phyloP scores from a whole-genome alignment of 2,888 invertebrate genomes.

The Spatulosminthurus flaviceps region DNA sequence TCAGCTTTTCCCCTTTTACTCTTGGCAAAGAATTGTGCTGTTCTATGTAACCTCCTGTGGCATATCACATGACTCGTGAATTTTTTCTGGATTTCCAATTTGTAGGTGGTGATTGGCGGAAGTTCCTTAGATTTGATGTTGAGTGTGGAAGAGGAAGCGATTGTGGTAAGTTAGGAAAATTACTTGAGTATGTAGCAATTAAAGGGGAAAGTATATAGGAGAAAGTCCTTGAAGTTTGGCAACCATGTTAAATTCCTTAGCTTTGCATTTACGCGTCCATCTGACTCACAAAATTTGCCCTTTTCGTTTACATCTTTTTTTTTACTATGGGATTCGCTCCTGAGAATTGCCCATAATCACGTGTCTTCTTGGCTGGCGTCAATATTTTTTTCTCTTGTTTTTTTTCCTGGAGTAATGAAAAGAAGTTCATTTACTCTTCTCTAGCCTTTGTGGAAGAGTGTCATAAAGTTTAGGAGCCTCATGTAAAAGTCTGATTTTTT shows the following conservation, averaged over 20 bases:
- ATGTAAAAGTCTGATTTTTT: no score
- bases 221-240: not conserved
- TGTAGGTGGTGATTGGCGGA: conserved; percentile 76
- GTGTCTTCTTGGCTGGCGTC: not conserved
- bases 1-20: no score
- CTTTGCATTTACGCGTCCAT: not conserved
- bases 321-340: not conserved
- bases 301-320: not conserved
- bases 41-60: no score
- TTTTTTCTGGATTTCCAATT: not conserved
- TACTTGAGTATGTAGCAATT: not conserved
- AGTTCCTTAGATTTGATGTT: conserved; percentile 79
- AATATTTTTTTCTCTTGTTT: not conserved
- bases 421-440: not conserved
- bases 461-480: no score
- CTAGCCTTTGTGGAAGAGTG: not conserved
- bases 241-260: not conserved
- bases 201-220: not conserved
- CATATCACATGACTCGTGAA: not conserved
- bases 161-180: conserved; percentile 72
- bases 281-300: not conserved
- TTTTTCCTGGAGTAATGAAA: no score
- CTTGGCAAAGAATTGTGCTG: no score
- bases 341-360: not conserved
- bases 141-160: conserved; percentile 71